Conservation (phyloP, 2,113 vertebrate genomes). For the Jacana jacana region DNA sequence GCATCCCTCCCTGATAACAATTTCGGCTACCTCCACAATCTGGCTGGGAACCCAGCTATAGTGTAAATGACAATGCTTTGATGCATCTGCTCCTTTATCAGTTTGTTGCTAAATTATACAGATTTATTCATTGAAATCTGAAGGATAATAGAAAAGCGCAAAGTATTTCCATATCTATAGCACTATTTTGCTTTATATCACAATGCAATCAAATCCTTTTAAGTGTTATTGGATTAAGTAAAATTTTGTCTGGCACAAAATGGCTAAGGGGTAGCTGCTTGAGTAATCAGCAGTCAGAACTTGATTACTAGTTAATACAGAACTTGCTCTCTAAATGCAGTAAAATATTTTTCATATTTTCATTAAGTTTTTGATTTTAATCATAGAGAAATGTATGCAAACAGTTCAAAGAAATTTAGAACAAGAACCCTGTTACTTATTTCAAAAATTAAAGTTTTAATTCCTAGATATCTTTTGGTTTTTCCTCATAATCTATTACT, state of each 20-base stretch:
- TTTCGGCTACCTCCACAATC: not conserved
- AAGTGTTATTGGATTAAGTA: not conserved
- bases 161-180: not conserved
- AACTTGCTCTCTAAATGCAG: not conserved
- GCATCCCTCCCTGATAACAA: not conserved
- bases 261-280: not conserved
- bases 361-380: not conserved
- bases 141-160: not conserved
- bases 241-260: not conserved
- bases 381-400: not conserved
- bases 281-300: not conserved
- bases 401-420: not conserved
- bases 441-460: not conserved
- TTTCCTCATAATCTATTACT: not conserved
- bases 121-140: not conserved
- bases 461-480: not conserved
- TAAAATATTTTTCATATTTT: not conserved
- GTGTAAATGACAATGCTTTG: not conserved
- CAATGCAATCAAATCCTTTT: not conserved
- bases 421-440: not conserved
- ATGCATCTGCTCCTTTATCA: not conserved
- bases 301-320: not conserved
- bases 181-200: not conserved
- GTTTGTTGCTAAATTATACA: not conserved
- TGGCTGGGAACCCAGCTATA: not conserved